A percentile compares a stretch with the other conserved stretches of the same genome.
Conservation (phyloP, 2,797 vertebrate species). For the Eurystomus glaucurus region DNA sequence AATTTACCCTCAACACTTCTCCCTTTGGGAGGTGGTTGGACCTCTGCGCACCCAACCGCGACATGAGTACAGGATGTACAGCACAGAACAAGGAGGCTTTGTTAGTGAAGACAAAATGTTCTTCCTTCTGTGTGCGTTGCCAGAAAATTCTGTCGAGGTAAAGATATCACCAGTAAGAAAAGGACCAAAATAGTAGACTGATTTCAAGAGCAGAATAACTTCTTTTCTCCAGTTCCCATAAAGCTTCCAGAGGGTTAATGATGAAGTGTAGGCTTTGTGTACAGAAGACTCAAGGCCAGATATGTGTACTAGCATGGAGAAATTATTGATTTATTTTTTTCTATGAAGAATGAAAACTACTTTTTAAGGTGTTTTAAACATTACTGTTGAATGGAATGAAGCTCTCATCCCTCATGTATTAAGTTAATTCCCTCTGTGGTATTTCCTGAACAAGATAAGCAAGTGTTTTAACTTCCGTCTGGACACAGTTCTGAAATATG, state of each 20-base stretch:
- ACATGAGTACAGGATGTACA: neutral
- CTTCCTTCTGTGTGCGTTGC: neutral
- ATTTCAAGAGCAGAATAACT: neutral
- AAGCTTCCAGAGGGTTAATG: neutral
- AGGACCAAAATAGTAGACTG: neutral
- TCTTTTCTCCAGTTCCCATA: neutral
- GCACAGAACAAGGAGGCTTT: neutral
- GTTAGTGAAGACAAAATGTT: neutral
- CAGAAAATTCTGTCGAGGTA: neutral
- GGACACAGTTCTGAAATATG: constrained; percentile 58
- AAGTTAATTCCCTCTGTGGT: neutral
- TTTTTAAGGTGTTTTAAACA: constrained; percentile 10
- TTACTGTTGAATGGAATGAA: neutral
- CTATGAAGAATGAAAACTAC: constrained; percentile 9
- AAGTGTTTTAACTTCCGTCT: constrained; percentile 58
- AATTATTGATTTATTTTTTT: neutral
- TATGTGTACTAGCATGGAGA: neutral
- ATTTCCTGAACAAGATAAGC: constrained; percentile 51
- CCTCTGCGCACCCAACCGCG: too few relatives aligned
- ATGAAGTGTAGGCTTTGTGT: neutral
- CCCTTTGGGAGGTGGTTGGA: too few relatives aligned
- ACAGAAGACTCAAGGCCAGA: neutral
- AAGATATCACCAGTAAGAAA: neutral
- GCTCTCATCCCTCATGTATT: neutral
- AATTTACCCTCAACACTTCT: too few relatives aligned